Base-by-base conservation (phyloP, 2,888 invertebrate genomes). In the Yponomeuta plumbellus region DNA sequence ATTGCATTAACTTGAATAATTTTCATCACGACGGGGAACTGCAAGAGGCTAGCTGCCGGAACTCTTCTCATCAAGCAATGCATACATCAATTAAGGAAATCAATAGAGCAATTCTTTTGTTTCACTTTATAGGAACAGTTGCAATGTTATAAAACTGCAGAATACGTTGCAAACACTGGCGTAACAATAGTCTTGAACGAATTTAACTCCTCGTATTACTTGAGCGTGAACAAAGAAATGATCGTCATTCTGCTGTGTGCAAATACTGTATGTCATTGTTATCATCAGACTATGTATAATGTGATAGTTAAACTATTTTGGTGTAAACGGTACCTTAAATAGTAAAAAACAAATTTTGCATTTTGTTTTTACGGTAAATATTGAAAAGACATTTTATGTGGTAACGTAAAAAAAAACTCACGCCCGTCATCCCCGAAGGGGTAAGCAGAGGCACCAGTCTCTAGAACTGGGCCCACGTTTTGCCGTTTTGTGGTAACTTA, bases 181-280 rank as follows among this genome's bases (percentile, higher is more conserved):
- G 21, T n/a, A 63, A 68, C 70, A 70, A 70, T 70, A 70, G 63
- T 70, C 69, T 73, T 74, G 76, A 79, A 79, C 76, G 74, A 74
- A 75, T 74, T 71, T 68, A 70, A 71, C 75, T 80, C 78, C 76
- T 79, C 79, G 77, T 79, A 76, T 79, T 76, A 78, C 70, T 79
- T 79, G 73, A 71, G 73, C 69, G 74, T 70, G 75, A 76, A 81
- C 83, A 82, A 83, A 80, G 77, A 78, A 79, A 79, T 77, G 74
- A 75, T 78, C 76, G 21, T 63, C 39, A 63, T 63, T 44, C 63
- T 22, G 40, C 63, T 44, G 40, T 63, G 63, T 20, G 63, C 44
- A 21, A 63, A 63, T 52, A 22, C 11, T 44, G 21, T 63, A 22
- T 63, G 63, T 22, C 20, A 44, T 44, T 44, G 21, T 13, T 22